Evolutionary conservation across 2,797 vertebrate genomes (phyloP), one percentile per base, ranked within the genome.

Genomic region (Staurois parvus): DNA sequence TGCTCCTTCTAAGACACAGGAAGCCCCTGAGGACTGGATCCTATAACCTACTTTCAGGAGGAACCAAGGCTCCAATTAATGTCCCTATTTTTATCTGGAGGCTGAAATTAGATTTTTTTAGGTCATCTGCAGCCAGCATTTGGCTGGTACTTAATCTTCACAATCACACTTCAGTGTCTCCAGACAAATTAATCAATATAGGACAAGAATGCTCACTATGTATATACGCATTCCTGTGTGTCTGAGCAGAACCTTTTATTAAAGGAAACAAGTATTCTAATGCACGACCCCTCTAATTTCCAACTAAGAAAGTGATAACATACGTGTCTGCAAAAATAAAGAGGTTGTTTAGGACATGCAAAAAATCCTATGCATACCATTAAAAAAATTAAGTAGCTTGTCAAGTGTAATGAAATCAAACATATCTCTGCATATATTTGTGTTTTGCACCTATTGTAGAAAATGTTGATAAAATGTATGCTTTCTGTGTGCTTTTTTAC

Each of bases 31-130:
- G 89, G 88, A 89, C 87, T 72, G 87, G 83, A 89, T 91, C 89
- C 82, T 87, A 89, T 92, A 91, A 91, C 92, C 91, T 90, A 92
- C 88, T 92, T 91, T 90, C 90, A 83, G 87, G 88, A 89, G 91
- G 83, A 89, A 89, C 88, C 88, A 88, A 90, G 92, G 90, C 81
- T 89, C 91, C 91, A 92, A 91, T 93, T 93, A 92, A 89, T 88
- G 87, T 81, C 91, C 90, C 88, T 90, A 85, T 89, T 91, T 89
- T 45, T 84, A 89, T 80, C 85, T 74, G 3, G 37, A 82, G 85
- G 74, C 75, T 87, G 80, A 83, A 86, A 86, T 77, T 78, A 83
- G 90, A 89, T 88, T 91, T 81, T 80, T 93, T 91, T 91, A 91
- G 91, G 91, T 93, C 91, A 92, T 90, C 89, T 91, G 89, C 81